A percentile compares a stretch with the other conserved stretches of the same genome.
Conservation (phyloP, 2,113 vertebrate species). For the Rhineura floridana region DNA sequence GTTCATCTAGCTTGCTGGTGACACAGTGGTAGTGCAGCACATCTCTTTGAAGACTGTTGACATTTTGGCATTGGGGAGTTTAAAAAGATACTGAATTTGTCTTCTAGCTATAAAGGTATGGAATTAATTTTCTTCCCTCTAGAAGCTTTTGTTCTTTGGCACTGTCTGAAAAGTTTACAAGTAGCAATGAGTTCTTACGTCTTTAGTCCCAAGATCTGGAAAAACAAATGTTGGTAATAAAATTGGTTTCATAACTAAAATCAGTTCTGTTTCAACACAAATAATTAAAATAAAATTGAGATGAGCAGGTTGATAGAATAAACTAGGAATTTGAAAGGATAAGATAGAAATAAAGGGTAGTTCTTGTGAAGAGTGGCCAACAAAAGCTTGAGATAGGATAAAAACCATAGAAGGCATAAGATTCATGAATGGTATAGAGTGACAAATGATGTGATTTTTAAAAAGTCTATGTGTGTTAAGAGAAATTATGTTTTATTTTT, state of each 20-base stretch:
- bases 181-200: constrained; percentile 12
- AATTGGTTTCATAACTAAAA: constrained; percentile 36
- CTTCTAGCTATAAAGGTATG: not conserved
- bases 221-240: constrained; percentile 20
- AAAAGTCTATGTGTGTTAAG: not conserved
- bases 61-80: not conserved
- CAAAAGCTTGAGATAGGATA: constrained; percentile 18
- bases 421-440: not conserved
- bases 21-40: not conserved
- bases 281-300: constrained; percentile 17
- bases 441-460: not conserved
- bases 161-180: not conserved
- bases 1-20: not conserved
- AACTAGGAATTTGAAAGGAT: not conserved
- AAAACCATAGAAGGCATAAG: not conserved
- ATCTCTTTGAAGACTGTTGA: not conserved
- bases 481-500: not conserved
- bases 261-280: constrained; percentile 23
- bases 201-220: constrained; percentile 1
- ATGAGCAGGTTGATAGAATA: constrained; percentile 14
- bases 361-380: constrained; percentile 19
- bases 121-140: not conserved
- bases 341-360: constrained; percentile 19
- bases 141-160: not conserved
- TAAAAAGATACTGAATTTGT: not conserved